A percentile compares a stretch with the other conserved stretches of the same genome.
Evolutionary conservation across 2,113 vertebrate genomes (phyloP).

Genomic region (Podilymbus podiceps): DNA sequence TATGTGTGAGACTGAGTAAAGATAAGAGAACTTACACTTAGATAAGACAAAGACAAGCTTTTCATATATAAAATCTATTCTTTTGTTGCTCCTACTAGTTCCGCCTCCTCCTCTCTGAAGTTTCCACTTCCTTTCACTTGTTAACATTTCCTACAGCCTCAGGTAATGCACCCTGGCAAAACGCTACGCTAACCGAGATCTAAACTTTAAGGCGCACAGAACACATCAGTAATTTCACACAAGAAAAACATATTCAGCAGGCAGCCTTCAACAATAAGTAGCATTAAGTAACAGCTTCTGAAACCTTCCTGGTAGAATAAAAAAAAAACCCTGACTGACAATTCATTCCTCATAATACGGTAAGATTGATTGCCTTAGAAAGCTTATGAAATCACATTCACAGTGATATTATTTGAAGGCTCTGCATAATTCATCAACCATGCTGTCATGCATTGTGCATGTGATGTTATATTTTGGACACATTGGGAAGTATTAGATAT

Average conservation of each 20-base stretch:
- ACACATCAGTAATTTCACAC: neutral
- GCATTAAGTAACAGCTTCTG: neutral
- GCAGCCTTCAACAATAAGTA: neutral
- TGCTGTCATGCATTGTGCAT: neutral
- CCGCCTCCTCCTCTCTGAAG: neutral
- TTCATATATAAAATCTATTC: neutral
- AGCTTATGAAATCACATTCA: neutral
- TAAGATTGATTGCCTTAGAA: slow-evolving; percentile 6
- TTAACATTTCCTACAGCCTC: neutral
- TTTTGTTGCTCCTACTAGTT: neutral
- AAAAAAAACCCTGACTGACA: neutral
- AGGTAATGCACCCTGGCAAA: neutral
- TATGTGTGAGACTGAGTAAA: neutral
- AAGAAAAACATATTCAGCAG: neutral
- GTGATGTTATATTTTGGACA: neutral
- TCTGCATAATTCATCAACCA: neutral
- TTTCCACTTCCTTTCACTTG: neutral
- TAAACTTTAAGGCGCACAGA: neutral
- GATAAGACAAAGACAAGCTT: neutral
- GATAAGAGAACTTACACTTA: neutral
- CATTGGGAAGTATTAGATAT: slow-evolving; percentile 43
- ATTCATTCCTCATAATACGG: neutral
- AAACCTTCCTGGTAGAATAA: neutral
- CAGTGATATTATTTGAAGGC: neutral
- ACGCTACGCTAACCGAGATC: neutral